A percentile compares a stretch with the other conserved stretches of the same genome.
These are phyloP conservation scores for Rhingia campestris DNA, from an alignment of 2,888 invertebrate species.

Conservation along the genomic window DNA sequence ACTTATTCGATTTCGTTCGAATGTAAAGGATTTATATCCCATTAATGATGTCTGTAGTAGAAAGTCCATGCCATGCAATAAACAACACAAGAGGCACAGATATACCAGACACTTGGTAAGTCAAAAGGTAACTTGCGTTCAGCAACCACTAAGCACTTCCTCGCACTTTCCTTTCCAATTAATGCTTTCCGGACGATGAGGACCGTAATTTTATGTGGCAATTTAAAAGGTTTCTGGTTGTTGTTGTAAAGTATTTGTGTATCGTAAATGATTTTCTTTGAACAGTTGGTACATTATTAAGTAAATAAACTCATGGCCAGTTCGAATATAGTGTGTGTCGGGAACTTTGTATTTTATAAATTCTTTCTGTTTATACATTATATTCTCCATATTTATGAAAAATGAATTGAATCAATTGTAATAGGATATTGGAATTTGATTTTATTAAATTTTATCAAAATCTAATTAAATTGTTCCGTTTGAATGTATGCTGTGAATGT, in stretches of 20 bases:
- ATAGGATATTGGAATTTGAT: no score
- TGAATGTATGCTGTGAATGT: no score
- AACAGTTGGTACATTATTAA: slow-evolving; percentile 3
- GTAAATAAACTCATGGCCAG: background rate
- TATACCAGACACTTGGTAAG: background rate
- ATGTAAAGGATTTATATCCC: slow-evolving; percentile 31
- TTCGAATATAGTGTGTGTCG: no score
- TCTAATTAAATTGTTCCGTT: no score
- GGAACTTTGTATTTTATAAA: no score
- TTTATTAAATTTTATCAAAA: no score
- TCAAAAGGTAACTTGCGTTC: slow-evolving; percentile 14
- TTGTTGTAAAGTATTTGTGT: slow-evolving; percentile 20
- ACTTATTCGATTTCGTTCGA: background rate
- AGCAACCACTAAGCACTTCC: background rate
- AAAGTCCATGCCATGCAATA: background rate
- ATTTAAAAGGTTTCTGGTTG: slow-evolving; percentile 33
- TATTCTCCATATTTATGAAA: no score
- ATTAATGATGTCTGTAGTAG: slow-evolving; percentile 13
- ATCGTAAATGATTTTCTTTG: slow-evolving; percentile 2
- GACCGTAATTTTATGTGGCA: slow-evolving; percentile 42
- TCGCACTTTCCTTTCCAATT: slow-evolving; percentile 25
- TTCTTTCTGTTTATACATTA: no score
- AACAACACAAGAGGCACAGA: background rate
- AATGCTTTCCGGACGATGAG: slow-evolving; percentile 21
- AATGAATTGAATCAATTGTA: no score